Evolutionary conservation across 2,888 invertebrate species (phyloP).

Genomic region (Epinotia ramella): DNA sequence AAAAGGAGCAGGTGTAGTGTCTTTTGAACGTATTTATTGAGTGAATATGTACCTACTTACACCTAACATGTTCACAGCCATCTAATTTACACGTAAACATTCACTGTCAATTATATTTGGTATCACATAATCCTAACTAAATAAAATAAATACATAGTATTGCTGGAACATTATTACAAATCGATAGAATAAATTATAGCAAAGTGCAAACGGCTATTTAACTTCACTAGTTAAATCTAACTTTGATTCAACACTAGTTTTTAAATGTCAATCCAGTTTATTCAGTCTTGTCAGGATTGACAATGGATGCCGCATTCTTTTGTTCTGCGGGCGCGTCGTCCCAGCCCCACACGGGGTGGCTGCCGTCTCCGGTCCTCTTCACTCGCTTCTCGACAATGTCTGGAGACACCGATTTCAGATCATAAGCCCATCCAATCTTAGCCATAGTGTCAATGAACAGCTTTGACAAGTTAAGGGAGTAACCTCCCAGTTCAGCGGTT

Average conservation of each 20-base stretch:
- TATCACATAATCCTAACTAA: conserved; percentile 33
- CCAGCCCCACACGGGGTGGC: conserved; percentile 91
- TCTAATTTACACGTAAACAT: neutral
- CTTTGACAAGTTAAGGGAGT: conserved; percentile 89
- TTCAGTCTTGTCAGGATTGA: conserved; percentile 62
- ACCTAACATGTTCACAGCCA: neutral
- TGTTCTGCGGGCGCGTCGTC: conserved; percentile 78
- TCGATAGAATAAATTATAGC: conserved; percentile 14
- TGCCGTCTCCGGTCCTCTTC: conserved; percentile 90
- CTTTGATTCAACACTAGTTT: conserved; percentile 14
- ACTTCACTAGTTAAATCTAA: conserved; percentile 8
- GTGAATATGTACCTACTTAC: no score
- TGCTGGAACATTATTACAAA: conserved; percentile 31
- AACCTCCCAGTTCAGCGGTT: conserved; percentile 90
- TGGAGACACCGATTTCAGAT: conserved; percentile 91
- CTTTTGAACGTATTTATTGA: no score
- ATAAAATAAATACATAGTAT: conserved; percentile 25
- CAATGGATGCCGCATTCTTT: conserved; percentile 55
- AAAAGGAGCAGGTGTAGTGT: no score
- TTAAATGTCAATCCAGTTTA: conserved; percentile 23
- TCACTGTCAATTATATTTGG: conserved; percentile 25
- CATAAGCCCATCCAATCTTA: conserved; percentile 94
- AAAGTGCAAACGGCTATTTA: conserved; percentile 16
- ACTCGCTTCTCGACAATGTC: conserved; percentile 90
- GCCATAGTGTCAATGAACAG: conserved; percentile 92